Conservation (phyloP, 2,797 vertebrate genomes). For the Cossypha heuglini region DNA sequence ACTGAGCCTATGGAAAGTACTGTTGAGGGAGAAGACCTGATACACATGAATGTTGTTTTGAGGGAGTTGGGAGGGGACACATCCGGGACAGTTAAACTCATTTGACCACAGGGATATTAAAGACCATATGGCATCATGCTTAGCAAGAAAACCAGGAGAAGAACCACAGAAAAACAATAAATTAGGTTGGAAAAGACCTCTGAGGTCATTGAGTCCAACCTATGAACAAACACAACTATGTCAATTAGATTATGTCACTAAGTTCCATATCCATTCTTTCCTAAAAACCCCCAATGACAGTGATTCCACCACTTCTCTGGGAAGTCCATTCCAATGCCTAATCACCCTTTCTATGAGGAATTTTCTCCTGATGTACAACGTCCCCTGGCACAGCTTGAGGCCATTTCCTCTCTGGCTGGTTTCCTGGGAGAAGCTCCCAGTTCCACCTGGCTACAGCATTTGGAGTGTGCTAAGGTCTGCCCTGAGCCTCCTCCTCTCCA, state of each 20-base stretch:
- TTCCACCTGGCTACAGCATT: neutral
- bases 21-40: neutral
- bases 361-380: neutral
- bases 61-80: neutral
- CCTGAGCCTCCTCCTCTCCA: neutral
- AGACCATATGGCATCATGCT: neutral
- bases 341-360: neutral
- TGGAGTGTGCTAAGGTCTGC: neutral
- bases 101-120: fast-evolving
- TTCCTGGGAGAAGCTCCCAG: neutral
- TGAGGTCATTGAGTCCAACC: neutral
- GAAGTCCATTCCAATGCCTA: neutral
- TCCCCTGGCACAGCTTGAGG: no score
- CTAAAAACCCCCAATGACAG: fast-evolving
- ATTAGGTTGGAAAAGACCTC: neutral
- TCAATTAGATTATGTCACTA: neutral
- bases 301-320: neutral
- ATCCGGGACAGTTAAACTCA: fast-evolving
- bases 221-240: neutral
- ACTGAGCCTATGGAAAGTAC: neutral
- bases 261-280: neutral
- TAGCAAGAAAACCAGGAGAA: neutral
- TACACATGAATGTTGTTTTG: neutral
- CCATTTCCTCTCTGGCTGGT: neutral
- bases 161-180: neutral